Conservation (phyloP, 1,140 invertebrate genomes). For the Eueides isabella region DNA sequence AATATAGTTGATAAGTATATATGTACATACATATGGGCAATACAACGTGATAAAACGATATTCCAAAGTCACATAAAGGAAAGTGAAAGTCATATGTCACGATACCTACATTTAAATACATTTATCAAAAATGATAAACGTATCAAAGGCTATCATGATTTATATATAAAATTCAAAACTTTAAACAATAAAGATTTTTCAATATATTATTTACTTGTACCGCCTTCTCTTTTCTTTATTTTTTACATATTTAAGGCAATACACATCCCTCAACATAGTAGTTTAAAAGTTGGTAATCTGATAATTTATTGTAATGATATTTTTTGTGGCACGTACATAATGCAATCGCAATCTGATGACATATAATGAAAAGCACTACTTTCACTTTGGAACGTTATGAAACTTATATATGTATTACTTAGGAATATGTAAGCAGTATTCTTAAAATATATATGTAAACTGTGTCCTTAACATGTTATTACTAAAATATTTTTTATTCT, state of each 20-base stretch:
- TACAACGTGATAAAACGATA: constrained; percentile 8
- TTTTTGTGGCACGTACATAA: not conserved
- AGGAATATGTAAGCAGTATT: too few species aligned
- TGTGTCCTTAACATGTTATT: constrained; percentile 24
- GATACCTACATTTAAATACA: constrained; percentile 21
- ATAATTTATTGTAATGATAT: constrained; percentile 7
- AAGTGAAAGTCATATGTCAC: constrained; percentile 31
- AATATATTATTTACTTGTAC: not conserved
- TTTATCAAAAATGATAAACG: constrained; percentile 37
- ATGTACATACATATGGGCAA: not conserved
- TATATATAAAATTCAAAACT: not conserved
- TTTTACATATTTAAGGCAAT: not conserved
- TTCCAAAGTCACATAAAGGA: constrained; percentile 16
- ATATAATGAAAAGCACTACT: constrained; percentile 22
- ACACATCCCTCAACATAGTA: not conserved
- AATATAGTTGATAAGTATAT: constrained; percentile 6
- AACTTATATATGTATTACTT: not conserved
- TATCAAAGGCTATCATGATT: constrained; percentile 30
- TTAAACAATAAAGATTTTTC: not conserved
- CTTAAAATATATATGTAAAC: constrained; percentile 26
- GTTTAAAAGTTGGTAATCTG: not conserved
- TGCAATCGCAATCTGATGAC: not conserved
- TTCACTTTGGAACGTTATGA: constrained; percentile 24
- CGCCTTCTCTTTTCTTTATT: not conserved
- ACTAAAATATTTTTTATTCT: not conserved